Base-by-base conservation (phyloP, 2,113 vertebrate species). In the Barnardius zonarius region DNA sequence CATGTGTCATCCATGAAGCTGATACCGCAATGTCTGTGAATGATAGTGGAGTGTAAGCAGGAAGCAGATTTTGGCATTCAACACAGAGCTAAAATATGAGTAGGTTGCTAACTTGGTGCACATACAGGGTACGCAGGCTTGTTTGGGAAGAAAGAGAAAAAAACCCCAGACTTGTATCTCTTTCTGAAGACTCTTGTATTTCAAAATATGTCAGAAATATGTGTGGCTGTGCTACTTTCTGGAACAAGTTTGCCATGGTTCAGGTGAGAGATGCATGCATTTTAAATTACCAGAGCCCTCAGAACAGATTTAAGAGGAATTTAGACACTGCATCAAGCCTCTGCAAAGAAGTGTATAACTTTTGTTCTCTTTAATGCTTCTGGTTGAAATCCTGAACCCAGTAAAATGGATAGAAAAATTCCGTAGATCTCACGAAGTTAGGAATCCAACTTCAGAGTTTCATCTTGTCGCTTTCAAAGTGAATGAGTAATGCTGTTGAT, bases 401-500 rank as follows among this genome's bases (percentile, higher is more conserved):
- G 19, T 67, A 74, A 86, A 92, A 73, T 6, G 4, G 28, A n/a
- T 20, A 66, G 52, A 83, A 96, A 51, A 85, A 48, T 33, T 57
- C 41, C 46, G 30, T 80, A 88, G 59, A 64, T 83, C 92, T 86
- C 24, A 83, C 51, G 31, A 88, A 92, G 88, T 43, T 4, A 75
- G 51, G 46, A 59, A 55, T 95, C 90, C 55, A 75, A 18, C 66
- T 90, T 79, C 2, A 57, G 57, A 39, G 35, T 79, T 93, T 80
- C n/a, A 59, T 86, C 62, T 52, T 48, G 17, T 82, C n/a, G 72
- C 46, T 69, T 31, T 93, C 74, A 59, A 93, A 93, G 67, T 74
- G 54, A 84, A 87, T 85, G 30, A 91, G 23, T 85, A 93, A 93
- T 83, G 48, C 39, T 68, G 74, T 46, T 77, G 63, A 86, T 91